Conservation (phyloP, 2,113 vertebrate genomes). For the Ploceus nigricollis region DNA sequence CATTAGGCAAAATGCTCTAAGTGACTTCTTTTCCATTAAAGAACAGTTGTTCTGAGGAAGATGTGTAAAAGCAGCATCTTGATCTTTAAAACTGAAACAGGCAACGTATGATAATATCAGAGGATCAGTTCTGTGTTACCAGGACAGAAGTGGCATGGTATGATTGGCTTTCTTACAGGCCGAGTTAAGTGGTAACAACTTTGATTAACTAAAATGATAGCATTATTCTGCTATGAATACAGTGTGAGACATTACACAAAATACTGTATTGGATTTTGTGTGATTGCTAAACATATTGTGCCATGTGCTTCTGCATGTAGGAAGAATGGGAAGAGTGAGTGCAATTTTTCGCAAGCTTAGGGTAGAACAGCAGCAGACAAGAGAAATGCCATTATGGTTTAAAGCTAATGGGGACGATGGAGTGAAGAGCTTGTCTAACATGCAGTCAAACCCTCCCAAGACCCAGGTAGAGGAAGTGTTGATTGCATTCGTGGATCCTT, state of each 20-base stretch:
- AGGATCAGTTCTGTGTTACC: not conserved
- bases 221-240: not conserved
- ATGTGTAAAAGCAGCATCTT: not conserved
- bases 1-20: not conserved
- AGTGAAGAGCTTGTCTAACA: not conserved
- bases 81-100: not conserved
- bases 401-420: not conserved
- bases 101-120: not conserved
- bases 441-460: not conserved
- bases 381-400: not conserved
- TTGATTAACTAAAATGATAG: not conserved
- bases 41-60: not conserved
- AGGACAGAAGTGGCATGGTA: not conserved
- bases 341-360: not conserved
- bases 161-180: not conserved
- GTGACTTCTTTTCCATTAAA: not conserved
- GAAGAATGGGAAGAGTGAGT: not conserved
- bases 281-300: not conserved
- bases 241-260: not conserved
- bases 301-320: not conserved
- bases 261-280: not conserved
- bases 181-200: not conserved
- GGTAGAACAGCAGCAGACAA: not conserved
- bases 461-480: not conserved
- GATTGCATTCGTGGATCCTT: not conserved